Percentiles rank a stretch among this genome's conserved stretches.
These are phyloP conservation scores for Dorcus parallelipipedus DNA, from an alignment of 2,888 invertebrate genomes.

Conservation along the genomic window DNA sequence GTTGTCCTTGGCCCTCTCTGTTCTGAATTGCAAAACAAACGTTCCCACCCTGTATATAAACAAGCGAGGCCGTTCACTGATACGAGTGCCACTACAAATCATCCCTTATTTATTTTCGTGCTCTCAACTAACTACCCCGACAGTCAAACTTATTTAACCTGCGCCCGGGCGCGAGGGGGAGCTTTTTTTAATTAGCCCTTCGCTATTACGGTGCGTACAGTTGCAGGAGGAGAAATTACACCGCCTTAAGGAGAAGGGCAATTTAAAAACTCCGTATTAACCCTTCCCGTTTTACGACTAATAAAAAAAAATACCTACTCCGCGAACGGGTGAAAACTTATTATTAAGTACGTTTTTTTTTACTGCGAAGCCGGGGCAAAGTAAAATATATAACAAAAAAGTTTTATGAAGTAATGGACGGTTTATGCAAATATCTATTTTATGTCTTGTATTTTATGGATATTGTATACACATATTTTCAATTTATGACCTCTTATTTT, in stretches of 20 bases:
- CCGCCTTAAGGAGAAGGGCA: background rate
- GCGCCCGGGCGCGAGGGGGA: constrained; percentile 20
- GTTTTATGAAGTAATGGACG: constrained; percentile 21
- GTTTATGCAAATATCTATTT: constrained; percentile 18
- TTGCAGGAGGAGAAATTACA: constrained; percentile 20
- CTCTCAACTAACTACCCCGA: constrained; percentile 17
- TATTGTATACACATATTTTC: too few relatives aligned
- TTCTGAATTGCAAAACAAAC: constrained; percentile 25
- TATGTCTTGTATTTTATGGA: too few relatives aligned
- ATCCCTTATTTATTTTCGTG: constrained; percentile 29
- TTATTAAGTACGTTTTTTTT: constrained; percentile 17
- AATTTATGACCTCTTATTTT: too few relatives aligned
- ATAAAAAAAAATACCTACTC: constrained; percentile 19
- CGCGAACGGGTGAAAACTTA: background rate
- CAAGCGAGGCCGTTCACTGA: constrained; percentile 21
- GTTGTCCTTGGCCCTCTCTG: constrained; percentile 1
- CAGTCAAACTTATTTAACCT: constrained; percentile 20
- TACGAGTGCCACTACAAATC: constrained; percentile 28
- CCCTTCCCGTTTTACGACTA: constrained; percentile 24
- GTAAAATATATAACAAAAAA: constrained; percentile 19
- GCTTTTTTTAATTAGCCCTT: constrained; percentile 30
- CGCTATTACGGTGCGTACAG: constrained; percentile 22
- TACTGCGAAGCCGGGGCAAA: constrained; percentile 12
- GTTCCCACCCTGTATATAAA: constrained; percentile 24
- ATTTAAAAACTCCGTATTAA: constrained; percentile 20